A percentile compares a stretch with the other conserved stretches of the same genome.
These are phyloP conservation scores for Acrossocheilus wenchowensis DNA, from an alignment of 2,797 vertebrate genomes.

Conservation along the genomic window DNA sequence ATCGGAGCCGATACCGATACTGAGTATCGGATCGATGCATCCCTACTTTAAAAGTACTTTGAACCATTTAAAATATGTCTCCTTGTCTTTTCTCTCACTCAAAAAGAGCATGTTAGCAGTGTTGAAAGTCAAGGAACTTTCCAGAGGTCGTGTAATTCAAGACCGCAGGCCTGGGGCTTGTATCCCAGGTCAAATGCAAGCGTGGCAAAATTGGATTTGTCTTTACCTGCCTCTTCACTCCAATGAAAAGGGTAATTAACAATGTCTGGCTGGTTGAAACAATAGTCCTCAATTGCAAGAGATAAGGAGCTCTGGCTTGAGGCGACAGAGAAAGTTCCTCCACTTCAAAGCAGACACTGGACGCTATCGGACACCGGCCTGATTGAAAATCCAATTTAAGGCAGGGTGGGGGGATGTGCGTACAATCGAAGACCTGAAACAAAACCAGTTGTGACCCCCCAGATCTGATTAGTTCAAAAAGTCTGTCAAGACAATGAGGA, in stretches of 20 bases:
- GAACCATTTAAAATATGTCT: conserved; percentile 30
- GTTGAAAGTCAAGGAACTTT: conserved; percentile 45
- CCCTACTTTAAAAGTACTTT: not conserved
- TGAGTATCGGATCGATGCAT: not conserved
- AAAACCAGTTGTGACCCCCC: conserved; percentile 78
- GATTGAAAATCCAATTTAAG: conserved; percentile 80
- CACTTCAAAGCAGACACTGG: conserved; percentile 75
- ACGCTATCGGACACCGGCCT: conserved; percentile 72
- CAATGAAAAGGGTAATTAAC: conserved; percentile 77
- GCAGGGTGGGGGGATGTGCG: conserved; percentile 70
- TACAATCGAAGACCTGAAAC: conserved; percentile 72
- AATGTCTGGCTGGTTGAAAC: conserved; percentile 73
- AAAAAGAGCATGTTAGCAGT: conserved; percentile 10
- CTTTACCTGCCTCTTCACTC: conserved; percentile 70
- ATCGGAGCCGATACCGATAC: not conserved
- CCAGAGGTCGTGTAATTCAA: conserved; percentile 52
- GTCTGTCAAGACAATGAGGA: conserved; percentile 83
- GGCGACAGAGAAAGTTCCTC: conserved; percentile 58
- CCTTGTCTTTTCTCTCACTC: not conserved
- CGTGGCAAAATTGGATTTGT: conserved; percentile 78
- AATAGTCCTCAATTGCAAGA: conserved; percentile 62
- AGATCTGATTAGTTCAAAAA: conserved; percentile 82
- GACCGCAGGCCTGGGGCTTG: conserved; percentile 40
- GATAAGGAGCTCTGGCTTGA: conserved; percentile 57
- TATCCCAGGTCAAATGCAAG: conserved; percentile 58